A percentile compares a stretch with the other conserved stretches of the same genome.
These are phyloP conservation scores for Nicator chloris DNA, from an alignment of 2,113 vertebrate genomes.

Conservation along the genomic window DNA sequence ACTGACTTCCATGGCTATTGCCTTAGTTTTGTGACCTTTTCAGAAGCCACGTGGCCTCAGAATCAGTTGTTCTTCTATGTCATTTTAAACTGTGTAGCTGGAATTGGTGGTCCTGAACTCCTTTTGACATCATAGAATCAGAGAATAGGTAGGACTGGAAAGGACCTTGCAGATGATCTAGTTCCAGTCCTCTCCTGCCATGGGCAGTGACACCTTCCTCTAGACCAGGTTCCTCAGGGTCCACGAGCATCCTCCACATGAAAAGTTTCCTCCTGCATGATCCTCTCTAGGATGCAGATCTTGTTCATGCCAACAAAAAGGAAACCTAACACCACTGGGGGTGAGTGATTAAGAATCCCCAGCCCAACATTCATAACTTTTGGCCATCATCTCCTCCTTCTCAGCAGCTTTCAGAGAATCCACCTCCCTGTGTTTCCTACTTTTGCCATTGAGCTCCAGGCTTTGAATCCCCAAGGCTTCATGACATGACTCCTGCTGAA, in stretches of 20 bases:
- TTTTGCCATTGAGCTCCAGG: background rate
- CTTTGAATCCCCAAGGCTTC: background rate
- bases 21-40: background rate
- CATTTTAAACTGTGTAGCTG: background rate
- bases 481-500: background rate
- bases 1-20: background rate
- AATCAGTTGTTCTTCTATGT: background rate
- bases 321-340: background rate
- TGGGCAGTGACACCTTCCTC: background rate
- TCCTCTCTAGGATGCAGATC: background rate
- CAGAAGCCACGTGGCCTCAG: background rate
- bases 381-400: background rate
- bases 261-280: background rate
- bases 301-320: background rate
- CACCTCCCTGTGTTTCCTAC: background rate
- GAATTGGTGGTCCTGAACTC: background rate
- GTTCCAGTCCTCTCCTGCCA: background rate
- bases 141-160: background rate
- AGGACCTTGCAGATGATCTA: background rate
- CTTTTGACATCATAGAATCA: background rate
- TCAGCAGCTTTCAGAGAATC: background rate
- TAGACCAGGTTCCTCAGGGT: background rate
- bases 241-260: background rate
- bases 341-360: background rate
- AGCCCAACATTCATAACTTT: background rate